Percentiles rank a stretch among this genome's conserved stretches.
Evolutionary conservation across 1,140 invertebrate species (phyloP).

Genomic region (Aradophagus sp.): DNA sequence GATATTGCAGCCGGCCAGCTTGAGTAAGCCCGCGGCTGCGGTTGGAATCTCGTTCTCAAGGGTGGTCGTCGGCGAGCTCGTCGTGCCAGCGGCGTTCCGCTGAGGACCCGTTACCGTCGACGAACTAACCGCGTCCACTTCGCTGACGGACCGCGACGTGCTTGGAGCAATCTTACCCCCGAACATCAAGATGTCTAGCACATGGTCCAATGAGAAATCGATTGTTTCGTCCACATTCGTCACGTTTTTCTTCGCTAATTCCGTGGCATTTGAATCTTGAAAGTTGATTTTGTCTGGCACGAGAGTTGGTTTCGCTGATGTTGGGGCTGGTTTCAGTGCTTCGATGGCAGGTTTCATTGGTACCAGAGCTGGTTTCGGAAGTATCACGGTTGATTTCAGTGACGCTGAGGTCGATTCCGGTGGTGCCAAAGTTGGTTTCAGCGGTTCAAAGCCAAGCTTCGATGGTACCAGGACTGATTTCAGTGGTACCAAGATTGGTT

Average conservation of each 20-base stretch:
- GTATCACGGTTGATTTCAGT: too few relatives aligned
- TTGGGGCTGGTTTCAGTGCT: too few relatives aligned
- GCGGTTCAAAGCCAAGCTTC: too few relatives aligned
- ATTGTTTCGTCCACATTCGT: neutral
- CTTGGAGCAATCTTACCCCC: slow-evolving; percentile 20
- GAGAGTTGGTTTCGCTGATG: too few relatives aligned
- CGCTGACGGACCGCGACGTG: slow-evolving; percentile 44
- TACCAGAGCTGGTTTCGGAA: too few relatives aligned
- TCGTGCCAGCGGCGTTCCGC: slow-evolving; percentile 35
- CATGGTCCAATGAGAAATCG: slow-evolving; percentile 17
- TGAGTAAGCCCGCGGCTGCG: slow-evolving; percentile 76
- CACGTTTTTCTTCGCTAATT: neutral
- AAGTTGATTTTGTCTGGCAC: too few relatives aligned
- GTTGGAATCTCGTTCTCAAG: slow-evolving; percentile 51
- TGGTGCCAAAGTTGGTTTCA: neutral
- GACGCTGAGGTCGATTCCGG: too few relatives aligned
- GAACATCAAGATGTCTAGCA: slow-evolving; percentile 35
- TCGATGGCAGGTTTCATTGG: too few relatives aligned
- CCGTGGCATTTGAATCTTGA: too few relatives aligned
- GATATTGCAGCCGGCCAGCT: slow-evolving; percentile 92
- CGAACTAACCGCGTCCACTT: slow-evolving; percentile 45
- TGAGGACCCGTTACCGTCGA: slow-evolving; percentile 42
- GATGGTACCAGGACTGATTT: too few relatives aligned
- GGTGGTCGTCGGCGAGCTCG: slow-evolving; percentile 42
- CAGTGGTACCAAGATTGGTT: too few relatives aligned